Base-by-base conservation (phyloP, 2,113 vertebrate genomes). In the Theristicus caerulescens region DNA sequence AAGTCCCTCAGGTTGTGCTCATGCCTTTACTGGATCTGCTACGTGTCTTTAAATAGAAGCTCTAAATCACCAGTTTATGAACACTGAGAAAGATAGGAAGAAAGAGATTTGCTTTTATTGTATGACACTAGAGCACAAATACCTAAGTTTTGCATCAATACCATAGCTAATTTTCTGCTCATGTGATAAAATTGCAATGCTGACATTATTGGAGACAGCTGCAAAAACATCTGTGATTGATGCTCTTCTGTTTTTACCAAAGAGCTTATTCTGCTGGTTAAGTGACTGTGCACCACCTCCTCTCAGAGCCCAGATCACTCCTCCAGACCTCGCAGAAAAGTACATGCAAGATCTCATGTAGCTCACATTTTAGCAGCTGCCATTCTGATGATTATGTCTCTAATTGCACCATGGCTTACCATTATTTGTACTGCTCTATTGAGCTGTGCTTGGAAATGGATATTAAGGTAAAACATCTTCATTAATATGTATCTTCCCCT, bases 1-100 rank as follows among this genome's bases (percentile, higher is more conserved):
- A 86, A 95, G 42, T 88, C 96, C 82, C 92, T 93, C 67, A 87
- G 91, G 92, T 97, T 93, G 67, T 52, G 15, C 55, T 91, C 82
- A 73, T 88, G 93, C 51, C 38, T 86, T 78, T 73, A n/a, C 47
- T 91, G 46, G n/a, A 80, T 90, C 70, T 70, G 74, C 55, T 67
- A 47, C 0, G 0, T 70, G 71, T 74, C 93, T 91, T 93, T 80
- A 96, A 93, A 90, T 74, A 93, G 89, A 91, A 84, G 36, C 54
- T 85, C 52, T 82, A 88, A 95, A 94, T 86, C 61, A 82, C 62
- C 14, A 58, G 62, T 88, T 87, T 69, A 94, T 90, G 90, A 89
- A 46, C 51, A 77, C 66, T 12, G 73, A 34, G 44, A 77, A 80
- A 76, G 74, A 65, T 5, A 78, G 27, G 27, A 92, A 86, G 83